phyloP scores from a whole-genome alignment of 2,797 vertebrate genomes.

The Oreochromis grahami region DNA sequence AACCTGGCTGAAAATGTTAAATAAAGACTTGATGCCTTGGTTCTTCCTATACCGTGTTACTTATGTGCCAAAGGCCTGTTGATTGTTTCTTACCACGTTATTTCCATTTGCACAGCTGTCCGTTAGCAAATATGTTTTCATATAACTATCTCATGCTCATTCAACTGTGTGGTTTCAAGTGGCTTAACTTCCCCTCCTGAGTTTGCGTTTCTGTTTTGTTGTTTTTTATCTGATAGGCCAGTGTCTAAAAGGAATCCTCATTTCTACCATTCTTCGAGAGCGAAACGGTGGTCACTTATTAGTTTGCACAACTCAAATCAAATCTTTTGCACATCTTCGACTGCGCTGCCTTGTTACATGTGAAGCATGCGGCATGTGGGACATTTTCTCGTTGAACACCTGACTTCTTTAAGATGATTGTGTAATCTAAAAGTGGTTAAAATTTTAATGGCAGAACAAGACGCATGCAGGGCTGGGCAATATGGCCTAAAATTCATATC shows the following conservation, averaged over 20 bases:
- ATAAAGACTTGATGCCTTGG: background rate
- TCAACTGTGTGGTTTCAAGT: background rate
- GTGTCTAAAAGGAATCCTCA: background rate
- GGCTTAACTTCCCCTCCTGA: background rate
- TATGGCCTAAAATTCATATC: too few relatives aligned
- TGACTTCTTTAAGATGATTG: background rate
- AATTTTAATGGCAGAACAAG: background rate
- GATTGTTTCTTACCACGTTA: background rate
- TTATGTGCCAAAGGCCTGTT: background rate
- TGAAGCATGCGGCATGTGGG: rapidly evolving
- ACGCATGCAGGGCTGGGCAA: too few relatives aligned
- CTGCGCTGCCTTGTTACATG: rapidly evolving
- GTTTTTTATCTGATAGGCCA: background rate
- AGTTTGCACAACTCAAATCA: background rate
- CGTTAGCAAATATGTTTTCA: background rate
- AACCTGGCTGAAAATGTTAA: background rate
- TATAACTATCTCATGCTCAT: background rate
- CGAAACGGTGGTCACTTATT: rapidly evolving
- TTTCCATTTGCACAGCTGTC: background rate
- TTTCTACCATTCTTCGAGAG: background rate
- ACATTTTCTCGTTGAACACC: background rate
- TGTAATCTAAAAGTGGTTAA: background rate
- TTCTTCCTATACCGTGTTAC: background rate
- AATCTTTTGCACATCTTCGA: background rate
- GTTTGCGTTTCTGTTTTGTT: background rate